These are phyloP conservation scores for Wiebesia pumilae DNA, from an alignment of 1,140 invertebrate genomes.

Conservation along the genomic window DNA sequence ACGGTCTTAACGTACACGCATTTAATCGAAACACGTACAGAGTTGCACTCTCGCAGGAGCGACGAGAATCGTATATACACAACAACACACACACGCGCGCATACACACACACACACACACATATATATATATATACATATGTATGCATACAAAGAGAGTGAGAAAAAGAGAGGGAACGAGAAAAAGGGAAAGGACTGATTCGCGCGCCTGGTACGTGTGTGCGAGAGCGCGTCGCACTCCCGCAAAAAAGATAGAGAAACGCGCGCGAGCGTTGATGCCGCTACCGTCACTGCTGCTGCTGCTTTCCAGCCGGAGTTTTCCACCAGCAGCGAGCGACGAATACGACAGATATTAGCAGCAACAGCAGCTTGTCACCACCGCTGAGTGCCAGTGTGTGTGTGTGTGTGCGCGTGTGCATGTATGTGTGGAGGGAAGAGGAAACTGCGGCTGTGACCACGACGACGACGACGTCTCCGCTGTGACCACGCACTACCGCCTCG, in stretches of 20 bases:
- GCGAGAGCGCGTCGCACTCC: slow-evolving; percentile 12
- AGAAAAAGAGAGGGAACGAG: neutral
- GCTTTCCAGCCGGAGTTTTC: slow-evolving; percentile 26
- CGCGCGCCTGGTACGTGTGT: neutral
- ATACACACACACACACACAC: neutral
- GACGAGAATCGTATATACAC: neutral
- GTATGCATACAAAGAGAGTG: neutral
- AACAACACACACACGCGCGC: no score
- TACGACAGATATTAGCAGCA: neutral
- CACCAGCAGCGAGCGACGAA: slow-evolving; percentile 11
- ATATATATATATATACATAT: neutral
- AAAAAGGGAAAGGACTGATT: slow-evolving; percentile 17
- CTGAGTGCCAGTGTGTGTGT: neutral
- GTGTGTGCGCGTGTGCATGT: slow-evolving; percentile 27
- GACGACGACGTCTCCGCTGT: slow-evolving; percentile 4
- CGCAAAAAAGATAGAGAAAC: slow-evolving; percentile 27
- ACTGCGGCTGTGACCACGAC: neutral
- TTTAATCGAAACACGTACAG: neutral
- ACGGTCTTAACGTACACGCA: slow-evolving; percentile 2
- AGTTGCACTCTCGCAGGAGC: neutral
- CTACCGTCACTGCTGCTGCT: slow-evolving; percentile 4
- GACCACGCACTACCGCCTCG: slow-evolving; percentile 7
- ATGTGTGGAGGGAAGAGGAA: slow-evolving; percentile 4
- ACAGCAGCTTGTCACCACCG: slow-evolving; percentile 2
- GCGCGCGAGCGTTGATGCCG: slow-evolving; percentile 25